Conservation (phyloP, 2,888 invertebrate genomes). For the Charanyca ferruginea region DNA sequence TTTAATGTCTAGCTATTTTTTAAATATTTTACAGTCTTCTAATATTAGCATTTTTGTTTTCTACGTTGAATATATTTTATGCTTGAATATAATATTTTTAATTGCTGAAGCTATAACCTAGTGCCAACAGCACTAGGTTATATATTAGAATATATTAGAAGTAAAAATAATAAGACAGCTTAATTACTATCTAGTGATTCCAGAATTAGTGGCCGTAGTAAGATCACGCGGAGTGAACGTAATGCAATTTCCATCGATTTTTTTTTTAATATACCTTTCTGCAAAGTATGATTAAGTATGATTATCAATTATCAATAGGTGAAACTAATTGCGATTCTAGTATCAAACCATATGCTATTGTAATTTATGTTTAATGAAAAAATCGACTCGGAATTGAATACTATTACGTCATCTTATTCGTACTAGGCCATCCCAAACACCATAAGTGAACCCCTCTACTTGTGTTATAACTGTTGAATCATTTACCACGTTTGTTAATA, state of each 20-base stretch:
- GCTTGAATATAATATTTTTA: slow-evolving; percentile 1
- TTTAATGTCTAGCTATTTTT: not conserved
- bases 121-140: too few relatives aligned
- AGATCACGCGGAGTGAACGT: not conserved
- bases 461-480: not conserved
- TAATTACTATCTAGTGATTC: slow-evolving; percentile 18
- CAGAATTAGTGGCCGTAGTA: not conserved
- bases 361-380: too few relatives aligned
- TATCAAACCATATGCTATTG: too few relatives aligned
- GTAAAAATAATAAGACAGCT: slow-evolving; percentile 6
- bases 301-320: too few relatives aligned
- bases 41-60: slow-evolving; percentile 4
- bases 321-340: too few relatives aligned
- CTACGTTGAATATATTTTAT: slow-evolving; percentile 31
- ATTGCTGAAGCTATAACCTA: slow-evolving; percentile 5
- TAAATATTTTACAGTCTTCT: slow-evolving; percentile 18
- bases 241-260: not conserved
- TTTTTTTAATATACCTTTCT: too few relatives aligned
- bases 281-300: too few relatives aligned
- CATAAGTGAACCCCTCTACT: not conserved
- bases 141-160: too few relatives aligned
- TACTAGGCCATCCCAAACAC: not conserved
- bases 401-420: not conserved
- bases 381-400: too few relatives aligned
- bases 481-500: not conserved